Percentiles rank a stretch among this genome's conserved stretches.
phyloP scores from a whole-genome alignment of 2,797 vertebrate genomes.

The Arrhamphus sclerolepis region DNA sequence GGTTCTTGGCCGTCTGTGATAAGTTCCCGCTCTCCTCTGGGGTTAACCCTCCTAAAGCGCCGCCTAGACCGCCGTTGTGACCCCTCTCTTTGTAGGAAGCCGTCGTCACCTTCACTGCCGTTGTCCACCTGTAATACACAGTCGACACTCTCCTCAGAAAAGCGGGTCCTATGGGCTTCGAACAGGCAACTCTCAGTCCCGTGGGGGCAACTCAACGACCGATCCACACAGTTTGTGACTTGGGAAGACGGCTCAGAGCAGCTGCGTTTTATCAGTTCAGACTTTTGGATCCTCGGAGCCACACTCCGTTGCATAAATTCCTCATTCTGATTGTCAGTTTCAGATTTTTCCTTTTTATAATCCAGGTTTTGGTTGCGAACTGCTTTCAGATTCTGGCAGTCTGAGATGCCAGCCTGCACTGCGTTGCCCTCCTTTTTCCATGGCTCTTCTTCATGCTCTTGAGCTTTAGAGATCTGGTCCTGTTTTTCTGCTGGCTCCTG shows the following conservation, averaged over 20 bases:
- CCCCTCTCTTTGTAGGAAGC: slow-evolving; percentile 86
- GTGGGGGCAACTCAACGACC: slow-evolving; percentile 10
- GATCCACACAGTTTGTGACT: slow-evolving; percentile 1
- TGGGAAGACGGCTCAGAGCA: slow-evolving; percentile 40
- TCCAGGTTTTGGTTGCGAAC: slow-evolving; percentile 26
- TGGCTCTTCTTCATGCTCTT: slow-evolving; percentile 1
- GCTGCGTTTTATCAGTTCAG: slow-evolving; percentile 36
- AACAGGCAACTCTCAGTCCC: neutral
- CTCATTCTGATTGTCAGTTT: slow-evolving; percentile 11
- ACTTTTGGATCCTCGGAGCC: slow-evolving; percentile 11
- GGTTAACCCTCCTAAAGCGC: slow-evolving; percentile 89
- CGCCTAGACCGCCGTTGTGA: slow-evolving; percentile 86
- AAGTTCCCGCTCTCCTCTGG: slow-evolving; percentile 87
- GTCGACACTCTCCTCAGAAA: slow-evolving; percentile 60
- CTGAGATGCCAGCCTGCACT: slow-evolving; percentile 6
- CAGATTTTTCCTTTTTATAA: slow-evolving; percentile 3
- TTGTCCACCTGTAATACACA: slow-evolving; percentile 94
- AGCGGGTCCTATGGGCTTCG: slow-evolving; percentile 14
- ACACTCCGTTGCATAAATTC: slow-evolving; percentile 21
- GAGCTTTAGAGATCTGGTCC: slow-evolving; percentile 27
- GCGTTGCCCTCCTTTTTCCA: neutral
- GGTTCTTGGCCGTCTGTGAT: slow-evolving; percentile 88
- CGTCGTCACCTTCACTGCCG: slow-evolving; percentile 87
- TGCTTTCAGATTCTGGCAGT: neutral
- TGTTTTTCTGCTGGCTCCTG: slow-evolving; percentile 77